Conservation (phyloP, 2,113 vertebrate genomes). For the Triplophysa siluroides region DNA sequence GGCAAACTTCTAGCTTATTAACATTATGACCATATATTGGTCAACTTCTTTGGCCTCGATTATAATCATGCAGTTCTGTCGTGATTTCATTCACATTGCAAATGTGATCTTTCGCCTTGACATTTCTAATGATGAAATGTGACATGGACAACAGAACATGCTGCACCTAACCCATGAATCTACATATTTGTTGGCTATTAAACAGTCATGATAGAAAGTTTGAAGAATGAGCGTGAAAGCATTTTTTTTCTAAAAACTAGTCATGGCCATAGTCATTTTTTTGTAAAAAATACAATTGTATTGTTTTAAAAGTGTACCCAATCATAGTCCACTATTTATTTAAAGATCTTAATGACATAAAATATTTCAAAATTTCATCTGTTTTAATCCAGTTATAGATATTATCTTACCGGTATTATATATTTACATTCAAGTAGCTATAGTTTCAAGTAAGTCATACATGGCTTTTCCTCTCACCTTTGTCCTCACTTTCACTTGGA, state of each 20-base stretch:
- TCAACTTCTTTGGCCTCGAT: constrained; percentile 37
- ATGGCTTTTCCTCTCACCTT: constrained; percentile 64
- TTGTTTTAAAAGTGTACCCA: neutral
- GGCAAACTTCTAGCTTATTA: neutral
- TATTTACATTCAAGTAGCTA: neutral
- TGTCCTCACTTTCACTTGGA: constrained; percentile 53
- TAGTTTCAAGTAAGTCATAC: neutral
- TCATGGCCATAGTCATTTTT: too few relatives aligned
- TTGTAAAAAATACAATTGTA: too few relatives aligned
- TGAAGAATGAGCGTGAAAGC: too few relatives aligned
- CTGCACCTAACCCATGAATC: neutral
- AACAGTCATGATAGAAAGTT: too few relatives aligned
- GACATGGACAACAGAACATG: neutral
- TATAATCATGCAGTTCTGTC: constrained; percentile 8
- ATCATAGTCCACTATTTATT: neutral
- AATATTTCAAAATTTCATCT: neutral
- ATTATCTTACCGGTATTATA: neutral
- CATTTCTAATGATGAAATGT: neutral
- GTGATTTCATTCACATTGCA: constrained; percentile 1
- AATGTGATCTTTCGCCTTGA: constrained; percentile 31
- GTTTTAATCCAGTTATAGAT: too few relatives aligned
- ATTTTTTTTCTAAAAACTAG: too few relatives aligned
- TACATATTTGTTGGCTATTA: too few relatives aligned
- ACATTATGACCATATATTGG: constrained; percentile 32
- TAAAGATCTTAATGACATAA: neutral